Percentiles rank a stretch among this genome's conserved stretches.
These are phyloP conservation scores for Drosophila sechellia DNA, from an alignment of 1,140 invertebrate species.

Conservation along the genomic window DNA sequence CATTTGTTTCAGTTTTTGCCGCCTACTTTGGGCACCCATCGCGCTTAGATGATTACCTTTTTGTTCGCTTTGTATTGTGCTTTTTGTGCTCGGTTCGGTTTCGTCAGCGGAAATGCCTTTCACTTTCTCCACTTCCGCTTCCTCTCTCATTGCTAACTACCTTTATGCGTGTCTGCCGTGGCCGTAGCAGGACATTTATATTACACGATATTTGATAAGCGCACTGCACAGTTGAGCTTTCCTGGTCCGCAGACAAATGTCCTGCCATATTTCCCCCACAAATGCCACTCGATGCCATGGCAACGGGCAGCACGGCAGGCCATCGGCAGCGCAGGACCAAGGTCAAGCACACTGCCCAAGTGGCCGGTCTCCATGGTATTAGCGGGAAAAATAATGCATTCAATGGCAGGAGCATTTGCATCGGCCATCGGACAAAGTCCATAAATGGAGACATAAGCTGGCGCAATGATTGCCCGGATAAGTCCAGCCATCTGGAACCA, in stretches of 20 bases:
- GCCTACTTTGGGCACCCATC: conserved; percentile 35
- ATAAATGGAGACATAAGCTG: conserved; percentile 18
- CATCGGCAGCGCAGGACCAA: background rate
- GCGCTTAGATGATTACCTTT: conserved; percentile 71
- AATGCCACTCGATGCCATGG: conserved; percentile 18
- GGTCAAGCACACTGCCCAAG: conserved; percentile 3
- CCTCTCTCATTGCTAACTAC: conserved; percentile 56
- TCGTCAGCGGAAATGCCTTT: conserved; percentile 65
- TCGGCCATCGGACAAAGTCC: background rate
- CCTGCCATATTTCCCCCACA: conserved; percentile 52
- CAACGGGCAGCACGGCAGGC: conserved; percentile 11
- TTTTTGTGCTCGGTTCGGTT: conserved; percentile 51
- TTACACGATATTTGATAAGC: conserved; percentile 71
- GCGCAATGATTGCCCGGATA: conserved; percentile 10
- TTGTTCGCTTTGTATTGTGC: conserved; percentile 54
- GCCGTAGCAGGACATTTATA: conserved; percentile 59
- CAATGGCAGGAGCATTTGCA: conserved; percentile 30
- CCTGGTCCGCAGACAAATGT: conserved; percentile 53
- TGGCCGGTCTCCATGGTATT: conserved; percentile 11
- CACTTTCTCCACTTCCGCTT: conserved; percentile 44
- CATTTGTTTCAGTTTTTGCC: conserved; percentile 76
- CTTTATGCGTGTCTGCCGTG: conserved; percentile 68
- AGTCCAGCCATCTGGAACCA: conserved; percentile 15
- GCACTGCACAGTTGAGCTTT: conserved; percentile 34
- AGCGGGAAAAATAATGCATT: conserved; percentile 40